These are phyloP conservation scores for Drosophila varians DNA, from an alignment of 1,140 invertebrate species.

Conservation along the genomic window DNA sequence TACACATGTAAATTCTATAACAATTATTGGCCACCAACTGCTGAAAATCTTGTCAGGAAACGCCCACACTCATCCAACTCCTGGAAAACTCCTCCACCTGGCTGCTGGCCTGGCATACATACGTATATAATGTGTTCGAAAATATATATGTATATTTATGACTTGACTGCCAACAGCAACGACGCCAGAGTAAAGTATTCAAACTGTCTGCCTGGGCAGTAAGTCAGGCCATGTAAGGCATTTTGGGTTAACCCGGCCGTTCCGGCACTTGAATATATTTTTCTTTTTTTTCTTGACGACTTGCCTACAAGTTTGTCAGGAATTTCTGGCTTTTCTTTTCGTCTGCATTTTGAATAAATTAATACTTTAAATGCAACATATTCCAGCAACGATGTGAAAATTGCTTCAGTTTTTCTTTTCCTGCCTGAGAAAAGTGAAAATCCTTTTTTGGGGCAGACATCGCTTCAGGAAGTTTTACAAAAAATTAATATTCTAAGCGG, in stretches of 20 bases:
- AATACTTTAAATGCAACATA: slow-evolving; percentile 35
- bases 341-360: slow-evolving; percentile 53
- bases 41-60: slow-evolving; percentile 38
- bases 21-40: slow-evolving; percentile 14
- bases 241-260: slow-evolving; percentile 45
- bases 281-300: slow-evolving; percentile 2
- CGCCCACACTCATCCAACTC: slow-evolving; percentile 41
- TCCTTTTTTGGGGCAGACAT: slow-evolving; percentile 6
- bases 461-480: no score
- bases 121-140: background rate
- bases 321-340: slow-evolving; percentile 70
- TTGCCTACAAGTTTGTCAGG: slow-evolving; percentile 70
- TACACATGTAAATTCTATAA: slow-evolving; percentile 62
- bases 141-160: slow-evolving; percentile 55
- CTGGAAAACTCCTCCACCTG: slow-evolving; percentile 34
- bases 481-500: background rate
- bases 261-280: slow-evolving; percentile 47
- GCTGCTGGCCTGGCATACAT: background rate
- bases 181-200: slow-evolving; percentile 22
- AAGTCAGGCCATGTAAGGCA: slow-evolving; percentile 40
- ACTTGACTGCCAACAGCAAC: slow-evolving; percentile 36
- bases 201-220: slow-evolving; percentile 56
- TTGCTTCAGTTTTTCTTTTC: slow-evolving; percentile 13
- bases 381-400: slow-evolving; percentile 43
- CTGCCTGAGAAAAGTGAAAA: slow-evolving; percentile 54